phyloP scores from a whole-genome alignment of 2,797 vertebrate species.

The Acanthis flammea region DNA sequence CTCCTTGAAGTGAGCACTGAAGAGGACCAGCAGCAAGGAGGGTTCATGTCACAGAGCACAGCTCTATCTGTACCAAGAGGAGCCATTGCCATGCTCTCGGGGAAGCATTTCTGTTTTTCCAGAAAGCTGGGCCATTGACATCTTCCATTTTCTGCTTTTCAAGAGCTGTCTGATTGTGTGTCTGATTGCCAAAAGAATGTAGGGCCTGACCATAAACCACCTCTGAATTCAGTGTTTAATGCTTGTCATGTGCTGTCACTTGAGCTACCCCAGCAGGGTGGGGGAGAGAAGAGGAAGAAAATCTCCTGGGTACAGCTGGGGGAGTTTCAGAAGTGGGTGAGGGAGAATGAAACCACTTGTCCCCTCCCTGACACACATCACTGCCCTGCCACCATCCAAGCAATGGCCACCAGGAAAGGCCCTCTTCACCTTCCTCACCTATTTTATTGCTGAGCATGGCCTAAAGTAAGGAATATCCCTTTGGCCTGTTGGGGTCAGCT shows the following conservation, averaged over 20 bases:
- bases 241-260: background rate
- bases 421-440: background rate
- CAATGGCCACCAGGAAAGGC: fast-evolving
- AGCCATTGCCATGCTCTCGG: fast-evolving
- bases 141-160: background rate
- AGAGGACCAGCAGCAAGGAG: background rate
- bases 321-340: background rate
- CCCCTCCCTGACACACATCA: background rate
- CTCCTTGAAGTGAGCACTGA: background rate
- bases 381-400: background rate
- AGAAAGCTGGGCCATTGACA: background rate
- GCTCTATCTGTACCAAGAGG: background rate
- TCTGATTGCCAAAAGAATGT: background rate
- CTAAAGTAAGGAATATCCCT: background rate
- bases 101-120: background rate
- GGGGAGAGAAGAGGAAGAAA: background rate
- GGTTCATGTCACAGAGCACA: fast-evolving
- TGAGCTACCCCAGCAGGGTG: background rate
- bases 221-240: background rate
- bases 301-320: background rate
- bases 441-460: background rate
- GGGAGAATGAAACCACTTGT: background rate
- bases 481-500: background rate
- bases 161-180: fast-evolving
- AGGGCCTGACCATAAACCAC: background rate